Evolutionary conservation across 2,888 invertebrate species (phyloP).

Genomic region (Sepioteuthis lessoniana): DNA sequence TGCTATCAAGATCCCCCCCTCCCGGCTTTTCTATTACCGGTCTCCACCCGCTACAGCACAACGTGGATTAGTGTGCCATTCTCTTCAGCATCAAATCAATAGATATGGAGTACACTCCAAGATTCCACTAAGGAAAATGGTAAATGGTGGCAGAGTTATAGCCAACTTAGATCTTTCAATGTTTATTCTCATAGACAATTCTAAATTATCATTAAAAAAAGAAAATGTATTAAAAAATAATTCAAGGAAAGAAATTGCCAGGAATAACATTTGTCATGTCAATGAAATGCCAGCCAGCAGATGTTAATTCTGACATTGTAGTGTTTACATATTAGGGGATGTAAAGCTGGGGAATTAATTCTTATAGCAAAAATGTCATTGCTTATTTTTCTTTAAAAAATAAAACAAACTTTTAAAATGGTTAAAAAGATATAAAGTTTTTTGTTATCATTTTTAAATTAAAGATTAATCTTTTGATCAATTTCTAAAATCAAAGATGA

Average conservation of each 20-base stretch:
- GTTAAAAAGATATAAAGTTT: not conserved
- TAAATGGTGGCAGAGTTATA: not conserved
- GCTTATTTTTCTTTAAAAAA: not conserved
- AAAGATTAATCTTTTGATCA: not conserved
- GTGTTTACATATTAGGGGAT: not conserved
- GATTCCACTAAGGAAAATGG: not conserved
- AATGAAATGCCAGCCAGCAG: not conserved
- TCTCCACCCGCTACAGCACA: not conserved
- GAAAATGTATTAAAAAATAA: not conserved
- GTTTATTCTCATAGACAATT: not conserved
- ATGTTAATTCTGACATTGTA: not conserved
- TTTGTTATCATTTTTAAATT: not conserved
- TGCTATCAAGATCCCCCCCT: not conserved
- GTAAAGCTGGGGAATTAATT: not conserved
- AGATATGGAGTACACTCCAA: slow-evolving; percentile 8
- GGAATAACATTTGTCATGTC: not conserved
- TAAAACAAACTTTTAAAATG: not conserved
- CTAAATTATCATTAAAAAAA: not conserved
- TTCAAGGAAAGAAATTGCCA: not conserved
- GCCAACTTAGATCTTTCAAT: not conserved
- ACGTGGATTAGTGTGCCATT: slow-evolving; percentile 17
- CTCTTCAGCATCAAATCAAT: slow-evolving; percentile 18
- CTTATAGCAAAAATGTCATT: not conserved
- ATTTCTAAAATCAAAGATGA: not conserved
- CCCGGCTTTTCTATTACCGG: slow-evolving; percentile 33